Conservation (phyloP, 2,113 vertebrate genomes). For the Tursiops truncatus region DNA sequence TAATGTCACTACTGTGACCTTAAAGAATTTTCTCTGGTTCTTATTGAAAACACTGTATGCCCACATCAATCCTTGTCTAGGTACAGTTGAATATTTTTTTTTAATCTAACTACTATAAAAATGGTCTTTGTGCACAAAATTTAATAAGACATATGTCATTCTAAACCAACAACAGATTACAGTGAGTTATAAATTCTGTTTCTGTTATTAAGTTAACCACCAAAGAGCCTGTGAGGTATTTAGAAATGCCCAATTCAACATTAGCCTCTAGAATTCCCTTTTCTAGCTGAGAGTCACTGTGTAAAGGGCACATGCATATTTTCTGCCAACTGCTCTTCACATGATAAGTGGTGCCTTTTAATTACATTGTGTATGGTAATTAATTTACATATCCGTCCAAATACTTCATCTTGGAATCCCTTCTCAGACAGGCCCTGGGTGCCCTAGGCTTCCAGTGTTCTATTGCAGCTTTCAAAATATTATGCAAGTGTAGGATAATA, state of each 20-base stretch:
- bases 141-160: neutral
- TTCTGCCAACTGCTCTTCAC: constrained; percentile 74
- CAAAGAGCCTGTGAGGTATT: neutral
- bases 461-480: constrained; percentile 82
- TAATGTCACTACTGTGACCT: neutral
- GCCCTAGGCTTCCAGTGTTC: constrained; percentile 72
- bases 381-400: constrained; percentile 81
- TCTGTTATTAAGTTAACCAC: neutral
- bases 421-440: constrained; percentile 72
- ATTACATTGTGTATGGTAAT: constrained; percentile 80
- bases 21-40: neutral
- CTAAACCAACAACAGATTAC: fast-evolving
- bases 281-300: constrained; percentile 7
- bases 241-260: neutral
- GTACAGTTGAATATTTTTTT: neutral
- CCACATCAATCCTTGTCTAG: neutral
- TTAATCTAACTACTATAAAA: neutral
- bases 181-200: neutral
- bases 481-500: constrained; percentile 81
- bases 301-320: constrained; percentile 2
- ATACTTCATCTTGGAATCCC: constrained; percentile 76
- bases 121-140: neutral
- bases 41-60: neutral
- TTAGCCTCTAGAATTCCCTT: constrained; percentile 65
- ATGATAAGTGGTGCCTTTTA: constrained; percentile 77